phyloP scores from a whole-genome alignment of 2,888 invertebrate species.

The Holacanthella duospinosa region DNA sequence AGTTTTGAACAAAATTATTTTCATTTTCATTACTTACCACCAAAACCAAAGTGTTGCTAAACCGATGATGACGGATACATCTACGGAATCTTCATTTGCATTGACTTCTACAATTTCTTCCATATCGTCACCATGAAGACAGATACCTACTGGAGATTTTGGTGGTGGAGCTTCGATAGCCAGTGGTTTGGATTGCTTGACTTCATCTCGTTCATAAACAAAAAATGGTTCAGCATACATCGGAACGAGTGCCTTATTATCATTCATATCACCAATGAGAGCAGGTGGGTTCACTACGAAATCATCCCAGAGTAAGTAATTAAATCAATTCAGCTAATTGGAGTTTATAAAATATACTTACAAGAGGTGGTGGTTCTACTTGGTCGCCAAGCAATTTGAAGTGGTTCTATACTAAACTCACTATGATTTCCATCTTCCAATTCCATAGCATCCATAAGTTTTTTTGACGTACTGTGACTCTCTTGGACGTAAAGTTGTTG shows the following conservation, averaged over 20 bases:
- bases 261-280: constrained; percentile 1
- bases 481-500: constrained; percentile 48
- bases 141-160: not conserved
- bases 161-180: constrained; percentile 2
- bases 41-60: constrained; percentile 67
- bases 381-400: constrained; percentile 31
- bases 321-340: not conserved
- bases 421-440: constrained; percentile 1
- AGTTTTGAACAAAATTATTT: not conserved
- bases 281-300: not conserved
- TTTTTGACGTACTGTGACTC: constrained; percentile 27
- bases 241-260: constrained; percentile 12
- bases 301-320: not conserved
- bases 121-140: constrained; percentile 19
- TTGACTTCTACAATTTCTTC: constrained; percentile 44
- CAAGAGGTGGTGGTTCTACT: not conserved
- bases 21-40: constrained; percentile 46
- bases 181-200: too few relatives aligned
- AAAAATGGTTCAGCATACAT: constrained; percentile 9
- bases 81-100: constrained; percentile 18
- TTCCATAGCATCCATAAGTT: constrained; percentile 17
- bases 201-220: constrained; percentile 50
- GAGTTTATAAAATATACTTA: not conserved
- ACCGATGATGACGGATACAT: constrained; percentile 57
- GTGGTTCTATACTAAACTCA: not conserved